These are phyloP conservation scores for Adrianichthys oophorus DNA, from an alignment of 2,797 vertebrate genomes.

Conservation along the genomic window DNA sequence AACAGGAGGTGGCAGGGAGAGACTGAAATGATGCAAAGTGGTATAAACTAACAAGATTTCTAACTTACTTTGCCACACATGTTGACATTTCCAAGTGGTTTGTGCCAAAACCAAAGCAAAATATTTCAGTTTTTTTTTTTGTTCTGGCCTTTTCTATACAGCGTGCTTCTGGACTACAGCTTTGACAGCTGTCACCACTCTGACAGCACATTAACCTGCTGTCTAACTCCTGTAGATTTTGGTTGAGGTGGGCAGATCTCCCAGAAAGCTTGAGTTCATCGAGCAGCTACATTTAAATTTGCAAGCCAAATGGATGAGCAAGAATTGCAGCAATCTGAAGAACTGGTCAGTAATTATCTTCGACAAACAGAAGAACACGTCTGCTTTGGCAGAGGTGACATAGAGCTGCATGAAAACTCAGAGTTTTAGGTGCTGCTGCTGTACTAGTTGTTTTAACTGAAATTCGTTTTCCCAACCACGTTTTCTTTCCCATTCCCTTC, in stretches of 20 bases:
- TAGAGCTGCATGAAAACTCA: conserved; percentile 2
- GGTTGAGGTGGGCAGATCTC: neutral
- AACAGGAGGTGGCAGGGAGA: neutral
- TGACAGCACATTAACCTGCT: neutral
- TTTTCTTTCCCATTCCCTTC: conserved; percentile 12
- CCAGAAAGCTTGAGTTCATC: neutral
- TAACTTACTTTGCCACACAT: neutral
- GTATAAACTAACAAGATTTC: too few relatives aligned
- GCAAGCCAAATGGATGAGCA: too few relatives aligned
- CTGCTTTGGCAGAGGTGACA: conserved; percentile 1
- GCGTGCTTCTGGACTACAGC: too few relatives aligned
- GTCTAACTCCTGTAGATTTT: neutral
- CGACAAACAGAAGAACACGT: neutral
- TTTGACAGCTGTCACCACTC: too few relatives aligned
- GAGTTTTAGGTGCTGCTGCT: conserved; percentile 1
- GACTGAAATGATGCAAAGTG: neutral
- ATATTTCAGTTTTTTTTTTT: neutral
- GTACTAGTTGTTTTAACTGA: conserved; percentile 6
- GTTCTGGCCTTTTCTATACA: neutral
- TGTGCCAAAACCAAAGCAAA: neutral
- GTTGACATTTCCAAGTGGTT: neutral
- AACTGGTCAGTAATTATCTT: neutral
- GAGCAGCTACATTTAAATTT: too few relatives aligned
- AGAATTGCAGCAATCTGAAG: too few relatives aligned
- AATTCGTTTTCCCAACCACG: neutral